Percentiles rank a stretch among this genome's conserved stretches.
phyloP scores from a whole-genome alignment of 1,140 invertebrate genomes.

The Macrotrachela quadricornifera region DNA sequence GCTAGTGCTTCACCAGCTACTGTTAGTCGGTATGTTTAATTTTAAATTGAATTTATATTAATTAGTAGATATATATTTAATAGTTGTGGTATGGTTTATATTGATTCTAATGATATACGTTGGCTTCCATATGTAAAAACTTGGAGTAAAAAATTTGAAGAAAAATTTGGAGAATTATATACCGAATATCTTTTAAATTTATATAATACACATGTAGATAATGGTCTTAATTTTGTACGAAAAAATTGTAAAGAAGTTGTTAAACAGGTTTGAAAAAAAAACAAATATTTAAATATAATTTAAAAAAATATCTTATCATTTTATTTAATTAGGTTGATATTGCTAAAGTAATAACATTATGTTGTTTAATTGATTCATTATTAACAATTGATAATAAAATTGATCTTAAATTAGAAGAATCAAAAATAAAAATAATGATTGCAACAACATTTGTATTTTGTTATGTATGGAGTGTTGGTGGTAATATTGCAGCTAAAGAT shows the following conservation, averaged over 20 bases:
- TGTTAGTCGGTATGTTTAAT: slow-evolving; percentile 23
- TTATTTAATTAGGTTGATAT: slow-evolving; percentile 36
- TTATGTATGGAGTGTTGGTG: slow-evolving; percentile 57
- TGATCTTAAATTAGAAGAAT: slow-evolving; percentile 28
- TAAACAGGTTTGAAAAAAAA: slow-evolving; percentile 32
- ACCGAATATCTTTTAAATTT: slow-evolving; percentile 36
- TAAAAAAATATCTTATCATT: no score
- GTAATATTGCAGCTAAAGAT: slow-evolving; percentile 48
- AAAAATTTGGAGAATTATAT: slow-evolving; percentile 15
- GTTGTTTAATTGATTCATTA: slow-evolving; percentile 46
- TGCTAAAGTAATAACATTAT: slow-evolving; percentile 51
- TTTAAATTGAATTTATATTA: neutral
- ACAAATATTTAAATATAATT: no score
- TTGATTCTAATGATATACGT: slow-evolving; percentile 28
- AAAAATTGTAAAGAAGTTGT: slow-evolving; percentile 43
- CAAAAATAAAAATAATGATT: slow-evolving; percentile 35
- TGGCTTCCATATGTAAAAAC: slow-evolving; percentile 30
- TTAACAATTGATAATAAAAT: slow-evolving; percentile 31
- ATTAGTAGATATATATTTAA: neutral
- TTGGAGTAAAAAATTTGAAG: slow-evolving; percentile 17
- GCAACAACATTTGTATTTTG: slow-evolving; percentile 49
- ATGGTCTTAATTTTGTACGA: slow-evolving; percentile 41
- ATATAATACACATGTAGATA: slow-evolving; percentile 41
- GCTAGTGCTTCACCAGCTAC: slow-evolving; percentile 32
- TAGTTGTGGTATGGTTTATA: slow-evolving; percentile 33